phyloP scores from a whole-genome alignment of 2,113 vertebrate genomes.

The Lathamus discolor region DNA sequence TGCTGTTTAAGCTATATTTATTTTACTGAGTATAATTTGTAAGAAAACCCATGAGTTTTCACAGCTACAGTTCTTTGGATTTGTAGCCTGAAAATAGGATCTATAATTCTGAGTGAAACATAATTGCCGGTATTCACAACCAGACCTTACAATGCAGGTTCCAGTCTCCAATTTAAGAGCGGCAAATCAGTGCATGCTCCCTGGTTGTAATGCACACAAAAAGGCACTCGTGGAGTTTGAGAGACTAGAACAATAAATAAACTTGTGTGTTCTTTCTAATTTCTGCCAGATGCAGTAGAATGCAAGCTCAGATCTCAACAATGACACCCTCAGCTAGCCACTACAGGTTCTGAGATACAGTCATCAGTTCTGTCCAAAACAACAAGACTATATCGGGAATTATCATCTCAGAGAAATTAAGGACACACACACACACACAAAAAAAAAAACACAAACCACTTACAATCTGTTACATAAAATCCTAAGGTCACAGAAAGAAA shows the following conservation, averaged over 20 bases:
- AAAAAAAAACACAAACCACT: neutral
- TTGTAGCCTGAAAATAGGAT: neutral
- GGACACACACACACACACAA: neutral
- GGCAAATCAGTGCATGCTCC: neutral
- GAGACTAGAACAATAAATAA: neutral
- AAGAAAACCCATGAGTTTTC: neutral
- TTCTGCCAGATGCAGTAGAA: neutral
- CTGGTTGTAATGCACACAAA: neutral
- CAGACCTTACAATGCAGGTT: neutral
- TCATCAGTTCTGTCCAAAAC: neutral
- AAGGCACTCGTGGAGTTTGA: neutral
- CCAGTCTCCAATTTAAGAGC: neutral
- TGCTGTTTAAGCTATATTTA: neutral
- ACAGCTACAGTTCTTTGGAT: neutral
- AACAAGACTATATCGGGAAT: neutral
- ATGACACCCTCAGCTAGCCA: accelerated
- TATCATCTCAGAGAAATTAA: neutral
- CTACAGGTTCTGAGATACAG: neutral
- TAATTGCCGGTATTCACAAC: neutral
- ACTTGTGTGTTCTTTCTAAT: neutral
- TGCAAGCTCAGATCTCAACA: neutral
- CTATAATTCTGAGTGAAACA: neutral
- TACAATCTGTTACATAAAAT: neutral
- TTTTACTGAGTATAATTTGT: neutral
- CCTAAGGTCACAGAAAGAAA: neutral